Base-by-base conservation (phyloP, 2,888 invertebrate species). In the Epirrhoe alternata region DNA sequence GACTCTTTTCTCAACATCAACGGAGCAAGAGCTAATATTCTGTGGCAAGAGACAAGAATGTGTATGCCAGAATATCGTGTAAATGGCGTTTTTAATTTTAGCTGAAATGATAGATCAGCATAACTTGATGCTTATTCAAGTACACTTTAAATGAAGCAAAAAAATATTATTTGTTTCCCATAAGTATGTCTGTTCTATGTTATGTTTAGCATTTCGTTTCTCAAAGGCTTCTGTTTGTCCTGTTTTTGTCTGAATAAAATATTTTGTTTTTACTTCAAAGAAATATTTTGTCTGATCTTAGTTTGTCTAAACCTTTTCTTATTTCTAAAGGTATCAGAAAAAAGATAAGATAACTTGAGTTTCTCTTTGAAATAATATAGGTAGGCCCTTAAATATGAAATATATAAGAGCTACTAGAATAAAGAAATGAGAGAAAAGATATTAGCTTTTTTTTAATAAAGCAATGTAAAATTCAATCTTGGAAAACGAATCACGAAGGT, bases 401-500 rank as follows among this genome's bases (percentile, higher is more conserved):
- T 3, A 24, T 24, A 24, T 24, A 24, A 24, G 24, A 24, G 24
- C 24, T 24, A 24, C 24, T 24, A 24, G 3, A 24, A 24, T 3
- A 24, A 24, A 24, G 24, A 38, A 10, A 38, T 38, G 10, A 35
- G 35, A 8, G 35, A 7, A 4, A 33, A 2, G 24, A 5, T 35
- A 12, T 5, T 42, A 42, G 0, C 38, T 10, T 10, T 42, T 42
- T 42, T 42, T 5, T 42, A 42, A 12, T 42, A 42, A 42, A 42
- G 38, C 38, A 42, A 42, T 42, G 12, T 12, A 73, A 69, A 69
- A 73, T 66, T 64, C 56, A 66, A 69, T 66, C 58, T 74, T 68
- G 55, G 55, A 51, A 76, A 69, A 72, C 73, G 62, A 68, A 72
- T 73, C 74, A 76, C 74, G 57, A 45, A 61, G 50, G 67, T 63